Percentiles rank a stretch among this genome's conserved stretches.
phyloP scores from a whole-genome alignment of 2,797 vertebrate genomes.

The Nannoperca australis region DNA sequence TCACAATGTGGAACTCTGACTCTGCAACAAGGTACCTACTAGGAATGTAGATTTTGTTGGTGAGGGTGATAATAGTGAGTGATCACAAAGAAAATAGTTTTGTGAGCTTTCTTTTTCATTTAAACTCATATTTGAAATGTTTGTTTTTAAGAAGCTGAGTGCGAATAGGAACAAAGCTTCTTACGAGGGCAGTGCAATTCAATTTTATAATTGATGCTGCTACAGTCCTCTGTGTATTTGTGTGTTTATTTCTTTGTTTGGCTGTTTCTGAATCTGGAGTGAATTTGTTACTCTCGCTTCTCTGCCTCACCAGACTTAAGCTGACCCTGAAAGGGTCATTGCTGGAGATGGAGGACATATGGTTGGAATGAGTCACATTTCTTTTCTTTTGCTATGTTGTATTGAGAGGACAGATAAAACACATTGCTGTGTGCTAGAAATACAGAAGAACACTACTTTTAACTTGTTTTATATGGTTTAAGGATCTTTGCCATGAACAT shows the following conservation, averaged over 20 bases:
- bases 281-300: slow-evolving; percentile 66
- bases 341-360: slow-evolving; percentile 55
- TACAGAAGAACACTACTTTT: not conserved
- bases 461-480: not conserved
- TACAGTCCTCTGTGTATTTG: slow-evolving; percentile 10
- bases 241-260: slow-evolving; percentile 28
- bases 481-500: not conserved
- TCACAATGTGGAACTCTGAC: slow-evolving; percentile 89
- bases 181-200: slow-evolving; percentile 18
- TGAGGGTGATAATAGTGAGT: not conserved
- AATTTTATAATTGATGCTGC: slow-evolving; percentile 61
- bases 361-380: slow-evolving; percentile 58
- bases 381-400: slow-evolving; percentile 32
- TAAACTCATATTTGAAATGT: slow-evolving; percentile 8
- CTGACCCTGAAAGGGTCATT: slow-evolving; percentile 65
- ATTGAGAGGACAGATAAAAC: slow-evolving; percentile 40
- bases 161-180: slow-evolving; percentile 6
- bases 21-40: slow-evolving; percentile 83
- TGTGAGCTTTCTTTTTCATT: not conserved
- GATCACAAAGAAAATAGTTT: not conserved
- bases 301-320: slow-evolving; percentile 55
- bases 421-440: slow-evolving; percentile 23
- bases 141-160: slow-evolving; percentile 7
- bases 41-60: not conserved
- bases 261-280: slow-evolving; percentile 42